Base-by-base conservation (phyloP, 1,140 invertebrate genomes). In the Portunus trituberculatus region DNA sequence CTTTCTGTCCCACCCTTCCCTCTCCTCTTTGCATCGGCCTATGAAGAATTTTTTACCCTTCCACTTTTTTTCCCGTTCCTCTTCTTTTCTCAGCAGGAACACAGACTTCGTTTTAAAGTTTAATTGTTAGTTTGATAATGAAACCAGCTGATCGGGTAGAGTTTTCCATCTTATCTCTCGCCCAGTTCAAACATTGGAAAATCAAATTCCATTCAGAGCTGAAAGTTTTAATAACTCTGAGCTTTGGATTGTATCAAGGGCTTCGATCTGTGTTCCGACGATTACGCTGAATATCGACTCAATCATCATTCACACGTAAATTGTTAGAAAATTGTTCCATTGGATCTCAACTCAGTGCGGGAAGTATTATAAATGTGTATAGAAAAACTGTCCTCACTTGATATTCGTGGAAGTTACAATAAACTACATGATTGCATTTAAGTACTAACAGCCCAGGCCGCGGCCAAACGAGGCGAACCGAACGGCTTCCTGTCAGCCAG, bases 151-250 rank as follows among this genome's bases (percentile, higher is more conserved):
- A 94, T 90, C 91, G 59, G n/a, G 83, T 93, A 59, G 89, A 90
- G 88, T 94, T 94, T 94, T 94, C 89, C 88, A 94, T 94, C 93
- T 94, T 91, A 94, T 93, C 92, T 93, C 45, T 31, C 91, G 29
- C 91, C 67, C 52, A 87, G 92, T 93, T 93, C 94, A 95, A 95
- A 95, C 94, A 95, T 95, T 95, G 94, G 95, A 93, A 95, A 95
- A 93, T 93, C 92, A 95, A 93, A 95, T 95, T 95, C 92, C 92
- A 95, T 95, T 95, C 92, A 95, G 92, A 95, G 92, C 45, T 91
- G 76, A 95, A 95, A 95, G 92, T 95, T 95, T 95, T 95, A 95
- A 95, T 95, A 95, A 95, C 95, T 95, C 95, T 91, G 95, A 95
- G 95, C 95, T 95, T 93, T 95, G 92, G 92, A 93, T 93, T 91